Evolutionary conservation across 2,113 vertebrate genomes (phyloP).

Genomic region (Hoplias malabaricus): DNA sequence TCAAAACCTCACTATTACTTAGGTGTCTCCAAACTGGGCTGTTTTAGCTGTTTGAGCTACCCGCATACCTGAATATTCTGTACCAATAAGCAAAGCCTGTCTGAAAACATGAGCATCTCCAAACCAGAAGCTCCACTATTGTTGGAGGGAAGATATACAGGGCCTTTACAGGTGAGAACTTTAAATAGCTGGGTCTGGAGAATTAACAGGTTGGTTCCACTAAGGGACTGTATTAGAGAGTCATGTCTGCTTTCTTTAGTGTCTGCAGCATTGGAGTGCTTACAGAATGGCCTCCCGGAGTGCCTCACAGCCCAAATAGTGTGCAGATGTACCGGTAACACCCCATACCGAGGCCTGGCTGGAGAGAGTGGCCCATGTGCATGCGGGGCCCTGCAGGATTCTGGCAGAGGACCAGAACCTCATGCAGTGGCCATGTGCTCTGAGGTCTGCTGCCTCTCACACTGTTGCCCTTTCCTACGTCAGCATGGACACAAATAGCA

Average conservation of each 20-base stretch:
- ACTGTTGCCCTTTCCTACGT: conserved; percentile 42
- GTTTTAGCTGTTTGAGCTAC: background rate
- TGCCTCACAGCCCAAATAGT: conserved; percentile 21
- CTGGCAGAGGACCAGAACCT: conserved; percentile 35
- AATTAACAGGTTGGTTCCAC: background rate
- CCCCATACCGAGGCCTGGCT: conserved; percentile 25
- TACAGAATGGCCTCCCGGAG: conserved; percentile 9
- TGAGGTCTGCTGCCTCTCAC: conserved; percentile 44
- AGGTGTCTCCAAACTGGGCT: conserved; percentile 4
- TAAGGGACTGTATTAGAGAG: conserved; percentile 7
- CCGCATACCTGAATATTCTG: conserved; percentile 32
- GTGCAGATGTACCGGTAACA: conserved; percentile 40
- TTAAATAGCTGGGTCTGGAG: conserved; percentile 4
- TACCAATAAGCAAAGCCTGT: background rate
- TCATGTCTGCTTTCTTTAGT: background rate
- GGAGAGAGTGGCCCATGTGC: conserved; percentile 28
- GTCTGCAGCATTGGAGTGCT: conserved; percentile 7
- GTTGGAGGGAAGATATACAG: background rate
- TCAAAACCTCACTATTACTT: conserved; percentile 25
- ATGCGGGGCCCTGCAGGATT: conserved; percentile 4
- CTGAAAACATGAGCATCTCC: background rate
- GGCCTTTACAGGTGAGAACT: background rate
- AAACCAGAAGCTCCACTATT: background rate
- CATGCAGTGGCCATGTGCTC: conserved; percentile 52
- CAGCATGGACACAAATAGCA: conserved; percentile 46